Evolutionary conservation across 2,113 vertebrate species (phyloP).

Genomic region (Eptesicus fuscus): DNA sequence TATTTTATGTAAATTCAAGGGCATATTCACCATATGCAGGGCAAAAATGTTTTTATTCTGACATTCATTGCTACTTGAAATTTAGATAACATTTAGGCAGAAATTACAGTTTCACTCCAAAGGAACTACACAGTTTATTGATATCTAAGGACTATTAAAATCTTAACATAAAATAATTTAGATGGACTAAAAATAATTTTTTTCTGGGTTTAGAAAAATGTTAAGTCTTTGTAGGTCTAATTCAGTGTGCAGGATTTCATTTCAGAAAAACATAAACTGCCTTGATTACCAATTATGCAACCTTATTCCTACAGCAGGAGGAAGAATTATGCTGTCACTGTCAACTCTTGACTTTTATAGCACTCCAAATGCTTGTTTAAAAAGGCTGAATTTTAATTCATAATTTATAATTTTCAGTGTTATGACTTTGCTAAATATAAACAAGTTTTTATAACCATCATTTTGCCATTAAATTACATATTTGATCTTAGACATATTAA

Average conservation of each 20-base stretch:
- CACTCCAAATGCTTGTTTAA: background rate
- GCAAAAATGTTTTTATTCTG: slow-evolving; percentile 31
- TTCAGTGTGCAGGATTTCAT: slow-evolving; percentile 45
- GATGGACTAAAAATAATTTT: slow-evolving; percentile 42
- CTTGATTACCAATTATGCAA: slow-evolving; percentile 58
- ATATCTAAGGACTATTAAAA: slow-evolving; percentile 51
- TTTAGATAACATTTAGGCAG: slow-evolving; percentile 25
- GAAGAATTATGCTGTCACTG: slow-evolving; percentile 12
- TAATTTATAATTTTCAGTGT: background rate
- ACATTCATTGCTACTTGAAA: slow-evolving; percentile 60
- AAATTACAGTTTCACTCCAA: slow-evolving; percentile 55
- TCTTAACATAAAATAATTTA: slow-evolving; percentile 62
- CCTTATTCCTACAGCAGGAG: background rate
- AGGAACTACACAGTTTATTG: slow-evolving; percentile 39
- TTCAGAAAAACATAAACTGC: slow-evolving; percentile 55
- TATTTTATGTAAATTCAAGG: slow-evolving; percentile 41
- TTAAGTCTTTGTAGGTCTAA: slow-evolving; percentile 32
- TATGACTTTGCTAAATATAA: slow-evolving; percentile 34
- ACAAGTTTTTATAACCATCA: background rate
- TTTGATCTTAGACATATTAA: background rate
- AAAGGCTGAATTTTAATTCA: background rate
- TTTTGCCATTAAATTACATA: slow-evolving; percentile 10
- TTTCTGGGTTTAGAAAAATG: slow-evolving; percentile 42
- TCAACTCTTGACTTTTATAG: slow-evolving; percentile 4
- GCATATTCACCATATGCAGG: background rate